Percentiles rank a stretch among this genome's conserved stretches.
These are phyloP conservation scores for Poecilia velifera DNA, from an alignment of 2,797 vertebrate species.

Conservation along the genomic window DNA sequence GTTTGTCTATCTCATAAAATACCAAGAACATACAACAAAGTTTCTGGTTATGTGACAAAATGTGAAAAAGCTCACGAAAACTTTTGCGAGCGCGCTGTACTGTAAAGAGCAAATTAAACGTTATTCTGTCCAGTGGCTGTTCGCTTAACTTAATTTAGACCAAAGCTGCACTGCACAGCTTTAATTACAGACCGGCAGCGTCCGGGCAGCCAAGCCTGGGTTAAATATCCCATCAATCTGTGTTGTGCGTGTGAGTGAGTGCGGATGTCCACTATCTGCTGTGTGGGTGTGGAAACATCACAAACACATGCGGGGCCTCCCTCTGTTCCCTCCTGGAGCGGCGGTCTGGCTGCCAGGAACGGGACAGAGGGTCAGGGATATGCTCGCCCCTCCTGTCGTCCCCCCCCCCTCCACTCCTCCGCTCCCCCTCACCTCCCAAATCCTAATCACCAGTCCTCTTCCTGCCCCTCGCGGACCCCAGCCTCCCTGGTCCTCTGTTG, in stretches of 20 bases:
- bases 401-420: not conserved
- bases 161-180: not conserved
- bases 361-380: slow-evolving; percentile 69
- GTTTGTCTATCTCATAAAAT: not conserved
- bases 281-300: slow-evolving; percentile 65
- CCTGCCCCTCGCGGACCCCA: slow-evolving; percentile 56
- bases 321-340: slow-evolving; percentile 53
- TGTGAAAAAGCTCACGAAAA: not conserved
- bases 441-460: slow-evolving; percentile 76
- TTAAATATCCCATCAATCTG: slow-evolving; percentile 17
- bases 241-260: slow-evolving; percentile 16
- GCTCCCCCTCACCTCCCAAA: slow-evolving; percentile 25
- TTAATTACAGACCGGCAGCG: not conserved
- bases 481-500: slow-evolving; percentile 42
- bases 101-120: not conserved
- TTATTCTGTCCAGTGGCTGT: not conserved
- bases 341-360: slow-evolving; percentile 64
- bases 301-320: slow-evolving; percentile 71
- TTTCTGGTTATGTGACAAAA: not conserved
- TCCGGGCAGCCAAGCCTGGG: not conserved
- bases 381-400: slow-evolving; percentile 26
- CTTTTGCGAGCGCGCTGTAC: not conserved
- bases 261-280: slow-evolving; percentile 57
- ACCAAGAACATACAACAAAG: not conserved
- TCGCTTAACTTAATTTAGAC: not conserved